Base-by-base conservation (phyloP, 2,888 invertebrate genomes). In the Rhopalosiphum nymphaeae region DNA sequence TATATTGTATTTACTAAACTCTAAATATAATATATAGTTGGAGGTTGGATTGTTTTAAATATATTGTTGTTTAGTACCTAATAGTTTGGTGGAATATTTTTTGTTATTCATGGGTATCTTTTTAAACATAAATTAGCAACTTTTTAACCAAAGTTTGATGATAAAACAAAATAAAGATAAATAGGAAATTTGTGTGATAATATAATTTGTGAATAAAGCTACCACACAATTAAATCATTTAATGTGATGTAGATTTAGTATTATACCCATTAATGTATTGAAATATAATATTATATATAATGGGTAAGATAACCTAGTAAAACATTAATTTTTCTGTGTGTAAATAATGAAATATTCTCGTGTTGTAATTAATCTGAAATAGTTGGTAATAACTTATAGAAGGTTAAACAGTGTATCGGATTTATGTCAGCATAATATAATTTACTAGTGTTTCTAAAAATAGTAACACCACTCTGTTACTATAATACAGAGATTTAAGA, bases 391-490 rank as follows among this genome's bases (percentile, higher is more conserved):
- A 78, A 78, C 78, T 78, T 21, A 36, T 78, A 21, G 36, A 78
- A 78, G 78, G 21, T 78, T 78, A 78, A 78, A 78, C 78, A 78
- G 78, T 53, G 36, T 88, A 36, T 53, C 10, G 21, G 36, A 56
- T 88, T 90, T 61, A 29, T 90, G 61, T 61, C 44, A 89, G 21
- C 89, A 46, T 21, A 61, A 90, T 21, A 90, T 46, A 56, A 26
- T 78, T 67, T 49, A 67, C 25, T 90, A 67, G 49, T n/a, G n/a
- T 67, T 42, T 90, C 46, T 67, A 90, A 90, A 90, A 90, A 90
- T 90, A 67, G 57, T 89, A 44, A 46, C 46, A 36, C n/a, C 36
- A n/a, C 46, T 49, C 21, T n/a, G 46, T 46, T 57, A 49, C 67
- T 67, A 10, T 56, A 44, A 91, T 42, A 56, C 84, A 84, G 11